Conservation (phyloP, 2,797 vertebrate genomes). For the Ammospiza maritima region DNA sequence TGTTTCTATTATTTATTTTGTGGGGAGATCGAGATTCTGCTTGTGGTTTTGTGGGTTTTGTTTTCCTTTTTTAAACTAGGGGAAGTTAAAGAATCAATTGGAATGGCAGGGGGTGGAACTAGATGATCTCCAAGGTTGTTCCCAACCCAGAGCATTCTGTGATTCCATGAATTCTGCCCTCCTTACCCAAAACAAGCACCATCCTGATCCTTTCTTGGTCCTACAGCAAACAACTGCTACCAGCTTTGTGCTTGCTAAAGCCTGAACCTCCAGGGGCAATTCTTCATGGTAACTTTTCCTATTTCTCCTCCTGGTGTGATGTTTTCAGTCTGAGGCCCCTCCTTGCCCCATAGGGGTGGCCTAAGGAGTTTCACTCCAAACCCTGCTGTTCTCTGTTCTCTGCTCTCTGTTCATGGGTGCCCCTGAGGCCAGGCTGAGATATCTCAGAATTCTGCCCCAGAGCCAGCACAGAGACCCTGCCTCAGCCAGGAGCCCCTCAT, state of each 20-base stretch:
- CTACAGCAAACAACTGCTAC: not conserved
- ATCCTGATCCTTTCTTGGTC: not conserved
- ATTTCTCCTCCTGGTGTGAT: not conserved
- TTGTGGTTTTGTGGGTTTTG: not conserved
- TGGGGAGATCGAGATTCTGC: not conserved
- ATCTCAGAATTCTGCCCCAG: not conserved
- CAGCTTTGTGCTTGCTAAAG: not conserved
- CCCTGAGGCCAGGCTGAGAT: not conserved
- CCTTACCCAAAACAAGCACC: not conserved
- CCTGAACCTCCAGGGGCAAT: not conserved
- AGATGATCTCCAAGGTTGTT: fast-evolving
- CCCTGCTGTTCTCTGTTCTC: not conserved
- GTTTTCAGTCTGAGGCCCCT: not conserved
- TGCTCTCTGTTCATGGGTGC: not conserved
- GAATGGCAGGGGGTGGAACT: not conserved
- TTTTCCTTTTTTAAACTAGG: not conserved
- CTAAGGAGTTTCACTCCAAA: not conserved
- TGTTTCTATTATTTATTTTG: not conserved
- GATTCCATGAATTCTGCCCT: not conserved
- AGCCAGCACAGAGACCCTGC: not conserved
- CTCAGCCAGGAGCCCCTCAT: not conserved
- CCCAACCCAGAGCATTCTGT: not conserved
- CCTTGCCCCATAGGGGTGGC: fast-evolving
- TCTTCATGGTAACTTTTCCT: not conserved
- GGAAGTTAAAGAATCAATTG: not conserved